Base-by-base conservation (phyloP, 2,113 vertebrate genomes). In the Pithys albifrons region DNA sequence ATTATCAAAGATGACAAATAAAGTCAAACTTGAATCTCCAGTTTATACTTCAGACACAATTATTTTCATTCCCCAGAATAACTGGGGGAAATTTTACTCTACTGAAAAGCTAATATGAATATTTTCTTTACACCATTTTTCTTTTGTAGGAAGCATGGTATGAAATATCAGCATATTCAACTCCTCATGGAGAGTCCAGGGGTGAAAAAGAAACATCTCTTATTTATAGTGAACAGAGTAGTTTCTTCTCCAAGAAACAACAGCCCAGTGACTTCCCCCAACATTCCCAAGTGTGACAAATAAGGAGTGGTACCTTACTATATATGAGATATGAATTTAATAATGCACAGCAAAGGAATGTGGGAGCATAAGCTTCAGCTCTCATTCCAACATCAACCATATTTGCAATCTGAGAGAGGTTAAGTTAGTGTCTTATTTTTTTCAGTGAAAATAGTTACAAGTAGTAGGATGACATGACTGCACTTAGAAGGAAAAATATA, bases 351-450 rank as follows among this genome's bases (percentile, higher is more conserved):
- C 1, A 4, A 93, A 80, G 76, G 20, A 82, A 46, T 5, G 6
- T 15, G 7, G 70, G 29, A 65, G 4, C 22, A 37, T 25, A 55
- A 70, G 10, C 12, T 79, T 76, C 37, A 24, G 9, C 33, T 19
- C 5, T 12, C 1, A 1, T 35, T 83, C 39, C 20, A 83, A 35
- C 9, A 79, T 11, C 67, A 88, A 43, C 4, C 7, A 3, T 17
- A 3, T 48, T 66, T 65, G 14, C 15, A 57, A 9, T 1, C 0
- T 1, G 48, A 43, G 1, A 31, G 45, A 71, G 7, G 6, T 35
- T 35, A 73, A 76, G 17, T 59, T 35, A 39, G 9, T 54, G 12
- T 51, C 19, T 82, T 43, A n/a, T 20, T 78, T 51, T 12, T 51
- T 29, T 78, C 6, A 1, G n/a, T 62, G 73, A 55, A 82, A 83